These are phyloP conservation scores for Drosophila picticornis DNA, from an alignment of 2,888 invertebrate species.

Conservation along the genomic window DNA sequence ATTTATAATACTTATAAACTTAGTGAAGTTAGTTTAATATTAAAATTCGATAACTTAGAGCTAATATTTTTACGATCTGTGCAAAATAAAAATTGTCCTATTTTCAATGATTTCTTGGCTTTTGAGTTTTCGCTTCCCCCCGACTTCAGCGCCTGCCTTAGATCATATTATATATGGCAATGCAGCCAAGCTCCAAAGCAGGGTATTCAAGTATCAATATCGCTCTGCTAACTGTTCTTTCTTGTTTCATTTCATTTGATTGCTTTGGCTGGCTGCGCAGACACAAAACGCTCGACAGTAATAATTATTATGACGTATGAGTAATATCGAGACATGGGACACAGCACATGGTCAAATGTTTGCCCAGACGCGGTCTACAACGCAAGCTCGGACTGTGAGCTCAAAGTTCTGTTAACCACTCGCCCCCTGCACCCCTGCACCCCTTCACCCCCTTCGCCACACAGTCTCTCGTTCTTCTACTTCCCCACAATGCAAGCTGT, in stretches of 20 bases:
- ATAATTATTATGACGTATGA: conserved; percentile 70
- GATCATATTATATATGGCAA: conserved; percentile 1
- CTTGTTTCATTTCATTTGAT: conserved; percentile 57
- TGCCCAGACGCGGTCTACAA: conserved; percentile 50
- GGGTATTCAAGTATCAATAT: conserved; percentile 20
- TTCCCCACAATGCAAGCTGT: conserved; percentile 61
- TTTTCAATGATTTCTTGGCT: background rate
- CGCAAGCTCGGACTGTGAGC: conserved; percentile 23
- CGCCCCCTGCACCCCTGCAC: background rate
- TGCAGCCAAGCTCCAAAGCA: background rate
- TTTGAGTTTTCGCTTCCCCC: background rate
- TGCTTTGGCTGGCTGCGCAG: conserved; percentile 49
- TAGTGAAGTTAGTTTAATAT: background rate
- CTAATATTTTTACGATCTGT: background rate
- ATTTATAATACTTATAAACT: too few species aligned
- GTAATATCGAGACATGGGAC: conserved; percentile 61
- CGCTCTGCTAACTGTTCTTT: background rate
- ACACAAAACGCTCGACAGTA: conserved; percentile 33
- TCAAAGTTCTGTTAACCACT: conserved; percentile 17
- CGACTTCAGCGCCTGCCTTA: background rate
- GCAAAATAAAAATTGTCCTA: background rate
- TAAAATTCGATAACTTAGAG: background rate
- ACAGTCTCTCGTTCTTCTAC: background rate
- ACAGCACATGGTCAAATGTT: conserved; percentile 50
- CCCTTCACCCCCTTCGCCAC: background rate